Evolutionary conservation across 1,140 invertebrate species (phyloP).

Genomic region (Drosophila truncata): DNA sequence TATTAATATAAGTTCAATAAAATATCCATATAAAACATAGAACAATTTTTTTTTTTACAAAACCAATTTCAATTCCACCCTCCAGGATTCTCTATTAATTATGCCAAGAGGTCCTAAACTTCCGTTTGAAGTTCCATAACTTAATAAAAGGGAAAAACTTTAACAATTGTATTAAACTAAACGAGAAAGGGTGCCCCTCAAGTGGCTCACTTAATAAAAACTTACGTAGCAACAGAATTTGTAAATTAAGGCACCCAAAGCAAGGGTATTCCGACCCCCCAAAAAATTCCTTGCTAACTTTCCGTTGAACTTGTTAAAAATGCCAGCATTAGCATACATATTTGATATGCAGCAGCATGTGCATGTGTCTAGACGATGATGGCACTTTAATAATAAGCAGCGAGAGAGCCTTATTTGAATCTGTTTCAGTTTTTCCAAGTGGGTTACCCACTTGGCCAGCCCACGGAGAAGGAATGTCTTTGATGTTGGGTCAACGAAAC

Average conservation of each 20-base stretch:
- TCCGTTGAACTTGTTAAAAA: slow-evolving; percentile 29
- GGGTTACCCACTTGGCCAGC: slow-evolving; percentile 33
- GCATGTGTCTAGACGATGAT: slow-evolving; percentile 30
- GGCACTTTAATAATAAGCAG: slow-evolving; percentile 46
- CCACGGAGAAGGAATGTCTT: slow-evolving; percentile 23
- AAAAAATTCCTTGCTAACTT: slow-evolving; percentile 8
- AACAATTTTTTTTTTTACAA: no score
- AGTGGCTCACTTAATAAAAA: background rate
- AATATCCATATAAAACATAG: no score
- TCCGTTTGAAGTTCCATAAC: background rate
- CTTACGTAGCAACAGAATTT: slow-evolving; percentile 1
- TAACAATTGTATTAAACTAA: background rate
- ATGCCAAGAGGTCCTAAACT: background rate
- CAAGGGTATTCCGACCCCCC: background rate
- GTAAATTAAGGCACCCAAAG: background rate
- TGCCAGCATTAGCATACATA: slow-evolving; percentile 29
- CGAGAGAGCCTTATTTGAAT: slow-evolving; percentile 20
- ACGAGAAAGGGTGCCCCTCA: background rate
- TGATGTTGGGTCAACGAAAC: slow-evolving; percentile 39
- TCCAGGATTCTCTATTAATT: background rate
- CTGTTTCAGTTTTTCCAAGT: slow-evolving; percentile 38
- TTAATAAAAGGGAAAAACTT: background rate
- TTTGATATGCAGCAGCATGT: slow-evolving; percentile 25
- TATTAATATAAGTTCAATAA: no score
- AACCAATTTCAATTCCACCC: background rate